phyloP scores from a whole-genome alignment of 2,888 invertebrate genomes.

The Parasteatoda lunata region DNA sequence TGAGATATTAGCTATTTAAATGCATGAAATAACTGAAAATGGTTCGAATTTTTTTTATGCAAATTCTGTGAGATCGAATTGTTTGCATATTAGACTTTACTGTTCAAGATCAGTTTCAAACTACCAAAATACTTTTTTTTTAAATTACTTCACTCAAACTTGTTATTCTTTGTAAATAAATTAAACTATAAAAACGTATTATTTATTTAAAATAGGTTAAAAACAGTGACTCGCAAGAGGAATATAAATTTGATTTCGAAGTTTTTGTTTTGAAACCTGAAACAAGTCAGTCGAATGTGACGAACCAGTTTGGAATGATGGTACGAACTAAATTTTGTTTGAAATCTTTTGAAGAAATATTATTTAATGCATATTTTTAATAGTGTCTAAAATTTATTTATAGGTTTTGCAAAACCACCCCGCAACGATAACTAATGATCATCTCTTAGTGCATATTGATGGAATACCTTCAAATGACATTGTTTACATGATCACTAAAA shows the following conservation, averaged over 20 bases:
- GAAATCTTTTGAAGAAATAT: not conserved
- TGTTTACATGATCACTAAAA: constrained; percentile 57
- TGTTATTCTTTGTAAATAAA: not conserved
- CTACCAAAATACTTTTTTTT: too few relatives aligned
- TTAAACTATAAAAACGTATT: not conserved
- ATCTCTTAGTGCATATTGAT: constrained; percentile 20
- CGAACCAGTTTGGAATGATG: constrained; percentile 54
- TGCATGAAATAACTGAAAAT: too few relatives aligned
- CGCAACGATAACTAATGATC: constrained; percentile 43
- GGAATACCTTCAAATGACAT: constrained; percentile 24
- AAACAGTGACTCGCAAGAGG: constrained; percentile 7
- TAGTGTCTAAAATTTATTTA: not conserved
- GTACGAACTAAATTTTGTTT: constrained; percentile 1
- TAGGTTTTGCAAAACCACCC: constrained; percentile 63
- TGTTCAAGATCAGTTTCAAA: too few relatives aligned
- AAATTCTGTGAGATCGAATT: too few relatives aligned
- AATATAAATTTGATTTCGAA: constrained; percentile 30
- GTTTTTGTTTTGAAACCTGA: not conserved
- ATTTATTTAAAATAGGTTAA: constrained; percentile 8
- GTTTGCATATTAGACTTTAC: too few relatives aligned
- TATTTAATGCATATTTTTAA: not conserved
- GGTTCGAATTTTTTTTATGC: too few relatives aligned
- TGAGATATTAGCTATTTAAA: too few relatives aligned
- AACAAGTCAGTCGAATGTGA: not conserved
- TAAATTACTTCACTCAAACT: too few relatives aligned